A percentile compares a stretch with the other conserved stretches of the same genome.
These are phyloP conservation scores for Benthosema pterotum DNA, from an alignment of 2,797 vertebrate species.

Conservation along the genomic window DNA sequence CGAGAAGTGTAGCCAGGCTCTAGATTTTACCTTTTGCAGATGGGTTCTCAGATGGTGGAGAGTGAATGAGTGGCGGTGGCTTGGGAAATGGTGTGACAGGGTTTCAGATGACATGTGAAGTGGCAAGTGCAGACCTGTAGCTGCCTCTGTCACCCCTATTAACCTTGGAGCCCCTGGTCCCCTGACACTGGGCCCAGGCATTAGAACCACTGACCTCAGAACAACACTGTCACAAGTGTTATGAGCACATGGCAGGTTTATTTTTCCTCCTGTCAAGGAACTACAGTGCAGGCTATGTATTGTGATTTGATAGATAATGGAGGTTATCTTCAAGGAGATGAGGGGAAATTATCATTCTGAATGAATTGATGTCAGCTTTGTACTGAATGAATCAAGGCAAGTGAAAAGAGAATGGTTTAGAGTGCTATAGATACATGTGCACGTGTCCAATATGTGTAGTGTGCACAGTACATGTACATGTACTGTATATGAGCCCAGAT, in stretches of 20 bases:
- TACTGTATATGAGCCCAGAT: no score
- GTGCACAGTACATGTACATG: no score
- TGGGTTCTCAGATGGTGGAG: no score
- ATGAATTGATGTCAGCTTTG: background rate
- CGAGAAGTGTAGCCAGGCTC: no score
- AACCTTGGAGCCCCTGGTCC: constrained; percentile 22
- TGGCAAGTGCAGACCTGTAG: constrained; percentile 25
- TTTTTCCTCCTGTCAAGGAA: no score
- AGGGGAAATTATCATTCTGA: background rate
- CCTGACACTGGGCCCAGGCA: constrained; percentile 7
- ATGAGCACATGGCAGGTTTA: background rate
- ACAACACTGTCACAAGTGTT: background rate
- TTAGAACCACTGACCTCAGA: background rate
- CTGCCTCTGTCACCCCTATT: constrained; percentile 28
- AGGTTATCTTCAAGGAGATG: background rate
- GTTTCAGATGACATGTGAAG: constrained; percentile 28
- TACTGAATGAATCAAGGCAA: background rate
- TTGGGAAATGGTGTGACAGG: constrained; percentile 21
- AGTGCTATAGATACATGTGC: no score
- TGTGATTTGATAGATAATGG: no score
- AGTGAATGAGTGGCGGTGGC: background rate
- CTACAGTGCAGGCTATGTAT: no score
- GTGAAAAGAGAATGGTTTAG: background rate
- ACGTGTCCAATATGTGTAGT: no score
- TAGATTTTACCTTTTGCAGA: no score